Evolutionary conservation across 2,113 vertebrate species (phyloP), one percentile per base, ranked within the genome.

Genomic region (Trochalopteron elliotii): DNA sequence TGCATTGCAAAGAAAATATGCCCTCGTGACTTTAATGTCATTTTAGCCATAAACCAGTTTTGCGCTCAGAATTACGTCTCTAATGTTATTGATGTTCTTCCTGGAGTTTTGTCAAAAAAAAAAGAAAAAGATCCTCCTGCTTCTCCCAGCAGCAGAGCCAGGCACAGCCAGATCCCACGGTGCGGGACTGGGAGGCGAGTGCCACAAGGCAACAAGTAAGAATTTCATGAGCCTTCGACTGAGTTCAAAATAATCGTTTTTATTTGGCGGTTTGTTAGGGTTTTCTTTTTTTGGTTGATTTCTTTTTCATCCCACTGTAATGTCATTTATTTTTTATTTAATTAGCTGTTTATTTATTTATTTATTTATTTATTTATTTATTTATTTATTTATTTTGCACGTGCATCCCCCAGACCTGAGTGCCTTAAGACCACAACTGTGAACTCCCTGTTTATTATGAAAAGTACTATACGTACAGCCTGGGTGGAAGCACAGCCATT

Each of bases 401-500:
- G 10, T 93, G 96, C 53, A 42, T 84, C 56, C 60, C 27, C 45
- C 45, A 74, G 86, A 80, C 56, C 87, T 91, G 91, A 80, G 78
- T 65, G 28, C 56, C 94, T 88, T 94, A 92, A 89, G 65, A 87
- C 49, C 86, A 96, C 96, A 97, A 87, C 92, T 93, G 96, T 69
- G 96, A 94, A 92, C 70, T 37, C 78, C 31, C 13, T 64, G 84
- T 95, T 96, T 96, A 93, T 94, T 93, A 84, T 70, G 72, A 96
- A 95, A 70, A 94, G 89, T 90, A 94, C 59, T 86, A 92, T 96
- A 96, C 76, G 78, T 83, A 92, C 85, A 95, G 60, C 57, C 76
- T 96, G 95, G 92, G 89, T 84, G 92, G 97, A 96, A 97, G 84
- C 79, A 68, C 97, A 97, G 96, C 93, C 96, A 98, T 98, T 98